A percentile compares a stretch with the other conserved stretches of the same genome.
These are phyloP conservation scores for Paracentrotus lividus DNA, from an alignment of 53 echinoderm and acorn worm species.

Conservation along the genomic window DNA sequence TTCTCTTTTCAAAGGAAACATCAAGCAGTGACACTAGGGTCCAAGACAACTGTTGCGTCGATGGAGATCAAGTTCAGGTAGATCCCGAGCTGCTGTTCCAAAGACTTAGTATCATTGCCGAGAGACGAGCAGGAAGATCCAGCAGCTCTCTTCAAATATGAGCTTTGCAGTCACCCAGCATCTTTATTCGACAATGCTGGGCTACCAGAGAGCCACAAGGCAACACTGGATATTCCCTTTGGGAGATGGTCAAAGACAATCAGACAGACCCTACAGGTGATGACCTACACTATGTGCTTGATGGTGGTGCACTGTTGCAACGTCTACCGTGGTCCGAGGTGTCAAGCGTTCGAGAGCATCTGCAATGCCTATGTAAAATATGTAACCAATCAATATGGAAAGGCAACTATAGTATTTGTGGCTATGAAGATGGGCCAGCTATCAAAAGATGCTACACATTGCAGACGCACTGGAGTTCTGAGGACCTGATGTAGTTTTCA, in stretches of 20 bases:
- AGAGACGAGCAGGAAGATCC: conserved; percentile 20
- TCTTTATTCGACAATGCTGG: conserved; percentile 70
- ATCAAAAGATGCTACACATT: conserved; percentile 74
- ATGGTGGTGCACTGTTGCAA: conserved; percentile 85
- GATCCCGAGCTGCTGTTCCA: conserved; percentile 86
- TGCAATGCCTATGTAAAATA: neutral
- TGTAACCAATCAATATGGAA: conserved; percentile 63
- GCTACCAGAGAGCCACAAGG: conserved; percentile 70
- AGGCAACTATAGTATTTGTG: neutral
- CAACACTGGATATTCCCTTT: neutral
- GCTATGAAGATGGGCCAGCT: no score
- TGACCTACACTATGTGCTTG: conserved; percentile 65
- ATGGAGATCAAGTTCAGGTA: conserved; percentile 70
- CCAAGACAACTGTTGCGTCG: conserved; percentile 60
- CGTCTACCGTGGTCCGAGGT: conserved; percentile 68
- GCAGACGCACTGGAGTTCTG: conserved; percentile 67
- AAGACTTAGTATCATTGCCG: conserved; percentile 74
- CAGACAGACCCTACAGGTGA: no score
- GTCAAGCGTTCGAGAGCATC: conserved; percentile 77
- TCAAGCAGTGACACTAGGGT: conserved; percentile 64
- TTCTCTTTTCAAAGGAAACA: conserved; percentile 62
- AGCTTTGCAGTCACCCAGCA: conserved; percentile 78
- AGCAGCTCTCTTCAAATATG: conserved; percentile 79
- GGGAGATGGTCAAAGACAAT: no score
- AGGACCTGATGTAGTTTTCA: conserved; percentile 44